Evolutionary conservation across 2,888 invertebrate species (phyloP), one percentile per base, ranked within the genome.

Genomic region (Oxycera nigricornis): DNA sequence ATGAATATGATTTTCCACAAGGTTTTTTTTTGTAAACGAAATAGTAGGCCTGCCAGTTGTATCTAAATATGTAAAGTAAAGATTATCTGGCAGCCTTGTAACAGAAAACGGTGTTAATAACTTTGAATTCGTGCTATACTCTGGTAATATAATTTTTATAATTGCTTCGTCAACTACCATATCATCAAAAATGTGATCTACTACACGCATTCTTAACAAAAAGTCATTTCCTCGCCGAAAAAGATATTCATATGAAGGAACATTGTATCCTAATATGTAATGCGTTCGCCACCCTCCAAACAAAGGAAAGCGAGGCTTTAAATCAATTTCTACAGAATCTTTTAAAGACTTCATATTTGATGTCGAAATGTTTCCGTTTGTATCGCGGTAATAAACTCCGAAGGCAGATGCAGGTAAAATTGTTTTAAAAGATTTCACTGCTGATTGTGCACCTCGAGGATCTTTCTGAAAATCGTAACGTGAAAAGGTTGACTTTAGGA

Each of bases 261-360:
- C 93, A 87, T 97, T 98, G 87, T 98, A 97, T 2, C 99, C 99
- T 61, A 99, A 88, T 52, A 93, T 93, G 85, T 99, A 99, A 79
- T 96, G 95, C 7, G 97, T 98, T 84, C 94, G 95, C 99, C 99
- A 99, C 14, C 99, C 99, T 73, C 99, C 99, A 85, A 98, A 99
- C 2, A 99, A 87, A 2, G 99, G 99, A 85, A 98, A 99, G 80
- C 99, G 89, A 0, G 98, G 99, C 67, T 96, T 89, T n/a, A 99
- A 88, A 81, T 98, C 98, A 2, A 99, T 86, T 82, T 99, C 98
- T 6, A 98, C 96, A 46, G 95, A 93, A 82, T 98, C 97, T 79
- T 94, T 94, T 79, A 93, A 89, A 26, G 93, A 87, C 78, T 92
- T 90, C 87, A 98, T 93, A 83, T 95, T 93, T 0, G 97, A 97